A percentile compares a stretch with the other conserved stretches of the same genome.
These are phyloP conservation scores for Fistularia tabacaria DNA, from an alignment of 2,797 vertebrate species.

Conservation along the genomic window DNA sequence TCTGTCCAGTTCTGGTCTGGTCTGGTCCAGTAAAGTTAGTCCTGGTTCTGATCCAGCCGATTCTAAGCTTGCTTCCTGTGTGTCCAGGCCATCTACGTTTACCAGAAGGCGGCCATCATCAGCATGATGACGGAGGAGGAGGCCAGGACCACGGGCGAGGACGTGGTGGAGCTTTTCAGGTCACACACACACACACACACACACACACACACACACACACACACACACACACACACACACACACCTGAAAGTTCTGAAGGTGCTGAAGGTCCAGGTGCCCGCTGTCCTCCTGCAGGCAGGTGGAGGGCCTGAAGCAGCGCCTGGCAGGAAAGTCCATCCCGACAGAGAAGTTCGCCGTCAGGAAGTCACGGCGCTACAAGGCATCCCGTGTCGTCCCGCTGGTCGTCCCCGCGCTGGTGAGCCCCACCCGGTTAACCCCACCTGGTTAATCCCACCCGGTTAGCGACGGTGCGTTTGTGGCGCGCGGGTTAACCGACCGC, in stretches of 20 bases:
- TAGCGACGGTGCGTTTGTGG: too few relatives aligned
- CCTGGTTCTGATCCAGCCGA: too few relatives aligned
- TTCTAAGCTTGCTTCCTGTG: too few relatives aligned
- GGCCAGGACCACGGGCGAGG: slow-evolving; percentile 77
- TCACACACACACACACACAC: slow-evolving; percentile 40
- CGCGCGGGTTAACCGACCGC: not conserved
- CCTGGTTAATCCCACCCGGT: slow-evolving; percentile 9
- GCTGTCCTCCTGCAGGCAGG: slow-evolving; percentile 72
- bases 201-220: too few relatives aligned
- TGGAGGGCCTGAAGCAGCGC: slow-evolving; percentile 89
- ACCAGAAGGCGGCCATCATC: slow-evolving; percentile 92
- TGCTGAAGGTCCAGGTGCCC: not conserved
- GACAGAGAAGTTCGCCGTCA: slow-evolving; percentile 93
- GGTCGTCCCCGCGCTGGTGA: slow-evolving; percentile 85
- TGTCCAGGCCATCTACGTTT: slow-evolving; percentile 89
- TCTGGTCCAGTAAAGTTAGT: too few relatives aligned
- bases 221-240: not conserved
- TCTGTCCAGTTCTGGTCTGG: too few relatives aligned
- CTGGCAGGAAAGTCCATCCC: slow-evolving; percentile 95
- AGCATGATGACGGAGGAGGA: slow-evolving; percentile 91
- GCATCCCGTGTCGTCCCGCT: slow-evolving; percentile 75
- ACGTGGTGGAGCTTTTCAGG: slow-evolving; percentile 86
- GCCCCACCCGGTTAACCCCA: slow-evolving; percentile 60
- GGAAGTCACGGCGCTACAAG: slow-evolving; percentile 89
- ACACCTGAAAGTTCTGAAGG: not conserved